These are phyloP conservation scores for Glossosoma conforme DNA, from an alignment of 1,140 invertebrate species.

Conservation along the genomic window DNA sequence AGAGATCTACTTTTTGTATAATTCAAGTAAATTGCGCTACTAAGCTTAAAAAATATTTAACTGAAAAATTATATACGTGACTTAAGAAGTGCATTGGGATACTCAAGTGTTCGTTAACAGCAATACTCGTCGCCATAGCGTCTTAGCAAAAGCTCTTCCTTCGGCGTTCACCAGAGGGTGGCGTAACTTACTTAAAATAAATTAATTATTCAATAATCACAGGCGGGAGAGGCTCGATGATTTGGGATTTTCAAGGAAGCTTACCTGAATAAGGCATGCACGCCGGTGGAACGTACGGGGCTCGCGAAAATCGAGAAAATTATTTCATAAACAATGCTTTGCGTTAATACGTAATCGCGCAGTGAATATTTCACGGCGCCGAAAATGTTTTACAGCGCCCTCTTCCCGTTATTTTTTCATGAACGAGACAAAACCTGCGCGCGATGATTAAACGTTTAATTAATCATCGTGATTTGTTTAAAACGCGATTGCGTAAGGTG, in stretches of 20 bases:
- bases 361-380: too few relatives aligned
- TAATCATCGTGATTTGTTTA: too few relatives aligned
- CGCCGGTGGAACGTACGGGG: background rate
- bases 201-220: constrained; percentile 32
- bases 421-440: background rate
- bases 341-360: background rate
- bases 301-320: constrained; percentile 4
- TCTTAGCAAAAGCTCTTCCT: too few relatives aligned
- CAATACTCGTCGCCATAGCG: background rate
- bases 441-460: too few relatives aligned
- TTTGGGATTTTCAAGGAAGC: constrained; percentile 20
- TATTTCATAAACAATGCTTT: constrained; percentile 4
- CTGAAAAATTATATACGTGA: too few relatives aligned
- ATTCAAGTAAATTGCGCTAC: too few relatives aligned
- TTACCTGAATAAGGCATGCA: background rate
- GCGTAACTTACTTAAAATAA: constrained; percentile 32
- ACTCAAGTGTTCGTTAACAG: too few relatives aligned
- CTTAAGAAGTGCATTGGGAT: too few relatives aligned
- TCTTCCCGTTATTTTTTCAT: background rate
- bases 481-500: too few relatives aligned
- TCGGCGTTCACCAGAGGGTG: constrained; percentile 10
- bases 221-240: constrained; percentile 5
- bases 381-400: background rate
- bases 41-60: too few relatives aligned
- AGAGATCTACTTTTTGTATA: too few relatives aligned